Percentiles rank a stretch among this genome's conserved stretches.
Conservation (phyloP, 2,888 invertebrate genomes). For the Ichneumoninae sp. region DNA sequence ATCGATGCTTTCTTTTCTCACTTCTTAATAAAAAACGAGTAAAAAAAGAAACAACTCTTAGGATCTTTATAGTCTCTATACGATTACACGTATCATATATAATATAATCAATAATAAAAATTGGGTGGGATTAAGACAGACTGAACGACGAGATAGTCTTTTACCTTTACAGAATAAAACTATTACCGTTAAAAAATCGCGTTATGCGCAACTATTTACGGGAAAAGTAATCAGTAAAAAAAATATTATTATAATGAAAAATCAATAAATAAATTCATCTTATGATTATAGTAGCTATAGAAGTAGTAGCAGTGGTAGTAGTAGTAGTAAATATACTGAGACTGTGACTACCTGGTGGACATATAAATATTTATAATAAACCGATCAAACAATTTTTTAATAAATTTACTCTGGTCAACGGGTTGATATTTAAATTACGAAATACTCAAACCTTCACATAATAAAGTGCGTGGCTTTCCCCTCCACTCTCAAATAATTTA, state of each 20-base stretch:
- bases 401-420: slow-evolving; percentile 25
- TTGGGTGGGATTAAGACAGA: not conserved
- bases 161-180: slow-evolving; percentile 49
- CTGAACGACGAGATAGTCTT: slow-evolving; percentile 33
- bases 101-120: slow-evolving; percentile 15
- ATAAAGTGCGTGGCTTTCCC: slow-evolving; percentile 9
- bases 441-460: slow-evolving; percentile 42
- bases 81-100: slow-evolving; percentile 28
- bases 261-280: slow-evolving; percentile 9
- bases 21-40: not conserved
- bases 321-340: slow-evolving; percentile 26
- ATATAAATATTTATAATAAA: slow-evolving; percentile 27
- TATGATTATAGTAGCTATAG: not conserved
- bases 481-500: slow-evolving; percentile 28
- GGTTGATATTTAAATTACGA: slow-evolving; percentile 47
- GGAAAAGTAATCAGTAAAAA: slow-evolving; percentile 26
- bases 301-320: slow-evolving; percentile 20
- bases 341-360: slow-evolving; percentile 43
- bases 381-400: slow-evolving; percentile 25
- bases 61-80: slow-evolving; percentile 38
- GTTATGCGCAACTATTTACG: slow-evolving; percentile 48
- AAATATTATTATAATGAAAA: not conserved
- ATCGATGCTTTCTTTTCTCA: slow-evolving; percentile 8
- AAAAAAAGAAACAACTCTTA: slow-evolving; percentile 8
- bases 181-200: slow-evolving; percentile 40